Base-by-base conservation (phyloP, 2,888 invertebrate genomes). In the Campoletis raptor region DNA sequence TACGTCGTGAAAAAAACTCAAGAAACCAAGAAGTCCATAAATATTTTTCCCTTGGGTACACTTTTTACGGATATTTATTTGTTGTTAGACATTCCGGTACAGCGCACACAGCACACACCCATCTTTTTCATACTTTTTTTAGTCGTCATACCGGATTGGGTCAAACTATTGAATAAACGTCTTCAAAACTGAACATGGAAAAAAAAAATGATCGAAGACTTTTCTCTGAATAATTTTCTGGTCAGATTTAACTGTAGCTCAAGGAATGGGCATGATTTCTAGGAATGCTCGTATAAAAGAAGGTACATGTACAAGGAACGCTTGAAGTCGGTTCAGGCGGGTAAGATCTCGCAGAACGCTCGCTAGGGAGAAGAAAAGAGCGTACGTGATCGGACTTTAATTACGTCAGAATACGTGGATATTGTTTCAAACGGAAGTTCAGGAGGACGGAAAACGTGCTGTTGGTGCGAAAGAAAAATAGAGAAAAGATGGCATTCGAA, bases 341-440 rank as follows among this genome's bases (percentile, higher is more conserved):
- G 36, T 54, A 67, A 76, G 76, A 82, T 70, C 69, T 79, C 54
- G 40, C 30, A 12, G 79, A 69, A 21, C 42, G 57, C 10, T 36
- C 24, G 30, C 18, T 9, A 15, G 48, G 81, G 18, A 45, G 48
- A 66, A 77, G 72, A 57, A 66, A 73, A 54, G 72, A 57, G 73
- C 54, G 80, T 69, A 85, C 85, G 85, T 85, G 85, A 85, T 85
- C 85, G 72, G 85, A 85, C 85, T 85, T 81, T 69, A 81, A 81
- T 85, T 85, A 57, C 81, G 81, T 40, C 57, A 45, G 73, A 78
- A 81, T 85, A 85, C 85, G 81, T 81, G 81, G 85, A 85, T 81
- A 85, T 85, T 85, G 85, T 85, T 85, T 85, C 81, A 85, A 85
- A 81, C 81, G 81, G 78, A 81, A 85, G 77, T 73, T 72, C 81